phyloP scores from a whole-genome alignment of 2,113 vertebrate species.

The Galeopterus variegatus region DNA sequence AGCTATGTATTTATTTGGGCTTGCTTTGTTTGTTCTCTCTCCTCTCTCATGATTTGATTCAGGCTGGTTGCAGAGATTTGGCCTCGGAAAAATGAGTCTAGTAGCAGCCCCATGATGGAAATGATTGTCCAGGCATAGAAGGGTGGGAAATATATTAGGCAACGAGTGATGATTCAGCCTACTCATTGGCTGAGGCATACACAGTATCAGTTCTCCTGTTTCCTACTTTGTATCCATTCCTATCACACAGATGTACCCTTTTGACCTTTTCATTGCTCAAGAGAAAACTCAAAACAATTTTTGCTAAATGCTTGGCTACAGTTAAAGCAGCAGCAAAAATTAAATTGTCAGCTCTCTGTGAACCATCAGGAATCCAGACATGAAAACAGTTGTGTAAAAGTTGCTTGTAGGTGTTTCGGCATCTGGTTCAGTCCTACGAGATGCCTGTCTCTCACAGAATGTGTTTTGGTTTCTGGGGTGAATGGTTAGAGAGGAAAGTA shows the following conservation, averaged over 20 bases:
- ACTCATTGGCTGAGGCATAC: neutral
- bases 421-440: neutral
- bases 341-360: neutral
- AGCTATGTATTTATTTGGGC: neutral
- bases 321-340: conserved; percentile 6
- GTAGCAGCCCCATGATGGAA: neutral
- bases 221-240: neutral
- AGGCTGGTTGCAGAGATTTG: neutral
- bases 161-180: neutral
- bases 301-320: neutral
- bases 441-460: neutral
- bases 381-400: neutral
- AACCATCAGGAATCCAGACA: neutral
- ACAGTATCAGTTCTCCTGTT: neutral
- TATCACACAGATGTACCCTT: neutral
- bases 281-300: conserved; percentile 12
- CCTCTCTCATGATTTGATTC: conserved; percentile 12
- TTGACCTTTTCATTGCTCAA: conserved; percentile 40
- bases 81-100: neutral
- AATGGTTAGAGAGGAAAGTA: neutral
- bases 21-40: conserved; percentile 5
- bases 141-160: neutral
- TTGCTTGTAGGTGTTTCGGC: neutral
- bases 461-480: neutral
- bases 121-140: neutral